Evolutionary conservation across 2,888 invertebrate genomes (phyloP), one percentile per base, ranked within the genome.

Genomic region (Ephialtes manifestator): DNA sequence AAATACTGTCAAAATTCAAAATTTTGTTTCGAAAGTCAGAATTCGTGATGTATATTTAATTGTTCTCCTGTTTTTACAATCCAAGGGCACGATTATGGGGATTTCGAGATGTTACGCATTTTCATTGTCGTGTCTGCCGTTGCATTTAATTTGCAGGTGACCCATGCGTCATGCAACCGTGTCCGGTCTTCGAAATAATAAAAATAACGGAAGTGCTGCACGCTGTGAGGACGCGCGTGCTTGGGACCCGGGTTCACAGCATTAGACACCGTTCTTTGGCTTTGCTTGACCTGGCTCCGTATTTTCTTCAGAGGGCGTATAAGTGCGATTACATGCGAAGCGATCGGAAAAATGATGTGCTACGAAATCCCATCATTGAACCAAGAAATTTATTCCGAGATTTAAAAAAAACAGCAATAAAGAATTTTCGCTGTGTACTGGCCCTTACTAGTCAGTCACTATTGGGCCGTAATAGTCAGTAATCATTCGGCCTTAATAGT

Each of bases 141-240:
- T 88, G 84, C 75, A 85, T 87, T 86, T 86, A 83, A 87, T 87
- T 88, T 83, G 85, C 84, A 88, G 87, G 85, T 72, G 86, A 79
- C 71, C 35, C 81, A 83, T 86, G 80, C 48, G 79, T 55, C 60
- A 75, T 55, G 67, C 83, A 65, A 28, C n/a, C n/a, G n/a, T 48
- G 24, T 70, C 35, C 65, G 18, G 68, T 13, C 58, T 60, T 11
- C 43, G 58, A 63, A 58, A 67, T 58, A 81, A 87, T 65, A 84
- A 82, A 84, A 86, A 81, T 74, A 75, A 24, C 20, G 39, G 39
- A 39, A 39, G 51, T 4, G 31, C 58, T 4, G 31, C 58, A 46
- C 46, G 58, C 67, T 35, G 39, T 55, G 55, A 7, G 48, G 24
- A n/a, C 18, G 48, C 88, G 84, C 88, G 89, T 89, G 89, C 87